These are phyloP conservation scores for Lepidiolamprologus cunningtoni DNA, from an alignment of 2,113 vertebrate species.

Conservation along the genomic window DNA sequence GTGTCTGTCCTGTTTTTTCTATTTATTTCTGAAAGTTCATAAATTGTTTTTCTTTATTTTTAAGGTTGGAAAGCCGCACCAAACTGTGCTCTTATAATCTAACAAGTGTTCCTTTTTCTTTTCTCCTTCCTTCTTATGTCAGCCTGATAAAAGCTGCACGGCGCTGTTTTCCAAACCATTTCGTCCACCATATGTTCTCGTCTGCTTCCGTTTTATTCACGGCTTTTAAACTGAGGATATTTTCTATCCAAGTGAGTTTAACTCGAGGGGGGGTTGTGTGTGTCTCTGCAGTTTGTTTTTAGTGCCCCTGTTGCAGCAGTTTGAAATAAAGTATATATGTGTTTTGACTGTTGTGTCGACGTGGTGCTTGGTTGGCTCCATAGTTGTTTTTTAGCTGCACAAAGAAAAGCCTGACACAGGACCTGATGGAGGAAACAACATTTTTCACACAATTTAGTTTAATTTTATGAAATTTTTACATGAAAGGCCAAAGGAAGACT, in stretches of 20 bases:
- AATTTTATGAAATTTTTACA: not conserved
- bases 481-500: not conserved
- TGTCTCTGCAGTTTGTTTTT: conserved; percentile 63
- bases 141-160: conserved; percentile 52
- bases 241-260: conserved; percentile 51
- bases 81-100: conserved; percentile 88
- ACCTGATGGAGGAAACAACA: not conserved
- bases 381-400: not conserved
- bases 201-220: conserved; percentile 82
- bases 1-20: conserved; percentile 1
- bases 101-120: conserved; percentile 83
- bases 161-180: conserved; percentile 18
- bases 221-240: conserved; percentile 68
- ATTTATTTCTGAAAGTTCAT: conserved; percentile 69
- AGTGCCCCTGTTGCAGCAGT: conserved; percentile 67
- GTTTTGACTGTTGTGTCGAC: conserved; percentile 28
- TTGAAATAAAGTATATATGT: conserved; percentile 67
- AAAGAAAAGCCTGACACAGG: not conserved
- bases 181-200: conserved; percentile 38
- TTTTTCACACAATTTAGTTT: not conserved
- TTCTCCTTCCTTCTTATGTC: conserved; percentile 51
- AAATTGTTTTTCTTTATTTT: not conserved
- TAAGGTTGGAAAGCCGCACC: conserved; percentile 71
- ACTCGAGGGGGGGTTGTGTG: conserved; percentile 21
- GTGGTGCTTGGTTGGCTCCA: not conserved